Evolutionary conservation across 2,113 vertebrate species (phyloP).

Genomic region (Symphodus melops): DNA sequence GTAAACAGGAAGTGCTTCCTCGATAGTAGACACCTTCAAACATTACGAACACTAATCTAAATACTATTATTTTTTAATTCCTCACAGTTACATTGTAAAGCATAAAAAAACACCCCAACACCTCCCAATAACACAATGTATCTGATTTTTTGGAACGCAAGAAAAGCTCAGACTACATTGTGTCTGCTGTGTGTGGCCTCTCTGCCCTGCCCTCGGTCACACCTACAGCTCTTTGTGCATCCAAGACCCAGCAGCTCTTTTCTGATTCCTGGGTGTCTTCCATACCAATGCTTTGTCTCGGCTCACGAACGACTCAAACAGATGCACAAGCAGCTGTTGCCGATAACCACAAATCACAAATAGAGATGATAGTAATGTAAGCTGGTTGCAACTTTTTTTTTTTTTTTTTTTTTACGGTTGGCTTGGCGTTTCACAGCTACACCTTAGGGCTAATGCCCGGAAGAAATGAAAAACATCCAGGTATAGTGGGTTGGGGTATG

Average conservation of each 20-base stretch:
- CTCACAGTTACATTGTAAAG: neutral
- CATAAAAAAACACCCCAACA: neutral
- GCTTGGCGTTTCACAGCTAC: neutral
- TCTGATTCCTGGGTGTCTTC: neutral
- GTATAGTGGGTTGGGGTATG: neutral
- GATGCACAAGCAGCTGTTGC: neutral
- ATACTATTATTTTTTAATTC: neutral
- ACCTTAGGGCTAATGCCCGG: neutral
- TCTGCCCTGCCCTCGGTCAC: neutral
- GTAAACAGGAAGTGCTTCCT: too few relatives aligned
- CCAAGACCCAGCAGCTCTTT: neutral
- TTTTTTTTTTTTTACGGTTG: neutral
- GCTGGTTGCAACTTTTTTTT: neutral
- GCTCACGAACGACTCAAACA: neutral
- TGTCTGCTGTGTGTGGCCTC: neutral
- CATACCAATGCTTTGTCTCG: neutral
- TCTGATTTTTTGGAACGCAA: neutral
- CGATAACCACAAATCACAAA: neutral
- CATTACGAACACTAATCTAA: too few relatives aligned
- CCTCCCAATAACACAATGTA: neutral
- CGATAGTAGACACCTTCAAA: too few relatives aligned
- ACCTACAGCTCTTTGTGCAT: neutral
- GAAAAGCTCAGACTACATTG: neutral
- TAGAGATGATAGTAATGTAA: neutral
- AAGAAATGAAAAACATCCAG: neutral